Base-by-base conservation (phyloP, 2,888 invertebrate species). In the Leptinotarsa haldemani region DNA sequence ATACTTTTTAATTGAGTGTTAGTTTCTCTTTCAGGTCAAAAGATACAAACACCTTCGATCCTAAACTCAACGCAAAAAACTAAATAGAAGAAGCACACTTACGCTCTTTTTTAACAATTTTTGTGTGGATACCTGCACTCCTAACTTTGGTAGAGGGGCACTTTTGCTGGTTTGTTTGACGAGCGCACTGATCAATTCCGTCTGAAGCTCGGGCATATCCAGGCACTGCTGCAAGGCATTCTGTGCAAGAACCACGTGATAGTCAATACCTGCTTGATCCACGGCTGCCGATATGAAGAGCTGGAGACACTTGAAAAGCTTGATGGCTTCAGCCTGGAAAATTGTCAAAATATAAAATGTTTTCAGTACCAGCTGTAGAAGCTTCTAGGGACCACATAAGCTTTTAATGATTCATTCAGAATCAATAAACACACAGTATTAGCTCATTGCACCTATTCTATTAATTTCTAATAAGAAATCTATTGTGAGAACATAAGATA, bases 231-330 rank as follows among this genome's bases (percentile, higher is more conserved):
- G 95, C 73, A 99, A 90, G 48, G 98, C 96, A 88, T 97, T 97
- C 91, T 98, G 98, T 18, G 98, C 98, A 76, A 99, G 90, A 75
- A 96, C 96, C 84, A 99, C 97, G 89, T 99, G 98, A 89, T 98
- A 97, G 89, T 99, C 98, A 82, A 98, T 95, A 85, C 97, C 96
- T 70, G 97, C 95, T 84, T 96, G 95, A 88, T 98, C 97, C 81
- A 99, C 95, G 63, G 96, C 94, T 78, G 98, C 97, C 3, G 97
- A 97, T 92, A 96, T 97, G 89, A 98, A 99, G 79, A 98, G 91
- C 86, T 98, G 97, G 80, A 97, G 94, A 87, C 97, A 96, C 96
- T 97, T 97, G 86, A 97, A 98, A 77, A 98, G 89, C 88, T 98
- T 97, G 80, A 97, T 91, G 73, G 97, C 97, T 89, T 97, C 97